A percentile compares a stretch with the other conserved stretches of the same genome.
These are phyloP conservation scores for Stenurella melanura DNA, from an alignment of 2,888 invertebrate genomes.

Conservation along the genomic window DNA sequence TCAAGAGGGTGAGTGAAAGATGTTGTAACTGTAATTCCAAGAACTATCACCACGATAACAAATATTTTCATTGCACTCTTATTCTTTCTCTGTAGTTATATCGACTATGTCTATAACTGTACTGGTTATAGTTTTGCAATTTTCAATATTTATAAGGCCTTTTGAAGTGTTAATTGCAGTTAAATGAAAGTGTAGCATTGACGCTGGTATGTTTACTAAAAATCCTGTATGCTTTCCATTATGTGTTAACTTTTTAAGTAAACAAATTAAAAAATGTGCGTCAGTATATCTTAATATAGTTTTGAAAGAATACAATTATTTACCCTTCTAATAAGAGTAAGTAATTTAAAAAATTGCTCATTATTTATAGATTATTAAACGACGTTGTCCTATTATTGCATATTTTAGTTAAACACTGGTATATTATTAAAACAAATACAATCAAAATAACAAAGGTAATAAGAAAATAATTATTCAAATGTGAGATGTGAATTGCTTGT, in stretches of 20 bases:
- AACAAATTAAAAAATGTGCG: conserved; percentile 46
- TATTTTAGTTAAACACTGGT: conserved; percentile 30
- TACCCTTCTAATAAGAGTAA: conserved; percentile 21
- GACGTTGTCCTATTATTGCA: conserved; percentile 1
- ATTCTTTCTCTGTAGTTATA: conserved; percentile 11
- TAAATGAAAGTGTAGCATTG: conserved; percentile 42
- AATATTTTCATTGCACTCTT: conserved; percentile 50
- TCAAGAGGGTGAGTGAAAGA: conserved; percentile 42
- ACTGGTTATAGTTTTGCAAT: conserved; percentile 7
- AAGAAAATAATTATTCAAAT: conserved; percentile 11
- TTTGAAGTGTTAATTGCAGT: conserved; percentile 47
- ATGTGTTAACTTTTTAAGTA: conserved; percentile 41
- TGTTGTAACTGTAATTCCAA: conserved; percentile 36
- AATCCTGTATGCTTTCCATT: conserved; percentile 31
- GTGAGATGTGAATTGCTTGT: not conserved
- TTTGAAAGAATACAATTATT: conserved; percentile 40
- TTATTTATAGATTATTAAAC: conserved; percentile 23
- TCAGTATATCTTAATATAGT: conserved; percentile 47
- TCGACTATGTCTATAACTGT: conserved; percentile 20
- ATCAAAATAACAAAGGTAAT: conserved; percentile 18
- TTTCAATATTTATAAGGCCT: conserved; percentile 43
- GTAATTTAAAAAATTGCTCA: conserved; percentile 30
- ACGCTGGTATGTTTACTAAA: conserved; percentile 44
- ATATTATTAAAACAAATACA: conserved; percentile 12
- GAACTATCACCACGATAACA: conserved; percentile 42